Evolutionary conservation across 2,113 vertebrate species (phyloP), one percentile per base, ranked within the genome.

Genomic region (Protomyctophum bolini): DNA sequence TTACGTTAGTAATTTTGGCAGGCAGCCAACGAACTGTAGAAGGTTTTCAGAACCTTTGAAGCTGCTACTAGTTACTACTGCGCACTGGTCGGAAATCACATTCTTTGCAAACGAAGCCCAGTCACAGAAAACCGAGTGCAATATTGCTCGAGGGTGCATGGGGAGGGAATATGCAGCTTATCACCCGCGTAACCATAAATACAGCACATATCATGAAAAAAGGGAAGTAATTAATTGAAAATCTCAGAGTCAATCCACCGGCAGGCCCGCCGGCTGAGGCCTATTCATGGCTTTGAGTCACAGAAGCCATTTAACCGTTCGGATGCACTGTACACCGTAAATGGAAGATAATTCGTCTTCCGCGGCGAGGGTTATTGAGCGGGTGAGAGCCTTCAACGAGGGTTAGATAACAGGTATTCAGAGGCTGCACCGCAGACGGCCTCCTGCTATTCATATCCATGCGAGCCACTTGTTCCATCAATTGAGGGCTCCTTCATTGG

Each of bases 401-500:
- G 46, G 21, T 11, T 12, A 72, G 59, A 78, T 64, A 64, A 67
- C 62, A 77, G 63, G 58, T 68, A 73, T 73, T 61, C 56, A 76
- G 29, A 48, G 6, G 15, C 77, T 59, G 15, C 8, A 10, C 58
- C 64, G 15, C 33, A 10, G 4, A 63, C 63, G 45, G 7, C 61
- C 68, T 10, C 28, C 29, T 50, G 15, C 28, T 58, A 7, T 54
- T 64, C 47, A 55, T 59, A 64, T 66, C 68, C 28, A 63, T 59
- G 15, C n/a, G 6, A 58, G 21, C 41, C 57, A 63, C 58, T 66
- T 77, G 71, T 77, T 77, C 70, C 47, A 59, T 60, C 70, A 73
- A 73, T 60, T 77, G 63, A 75, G 76, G 66, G 76, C 15, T 72
- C 68, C 51, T 80, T 63, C 58, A 11, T 33, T 46, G 55, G 29